Percentiles rank a stretch among this genome's conserved stretches.
phyloP scores from a whole-genome alignment of 2,888 invertebrate species.

The Lasioglossum marginatum region DNA sequence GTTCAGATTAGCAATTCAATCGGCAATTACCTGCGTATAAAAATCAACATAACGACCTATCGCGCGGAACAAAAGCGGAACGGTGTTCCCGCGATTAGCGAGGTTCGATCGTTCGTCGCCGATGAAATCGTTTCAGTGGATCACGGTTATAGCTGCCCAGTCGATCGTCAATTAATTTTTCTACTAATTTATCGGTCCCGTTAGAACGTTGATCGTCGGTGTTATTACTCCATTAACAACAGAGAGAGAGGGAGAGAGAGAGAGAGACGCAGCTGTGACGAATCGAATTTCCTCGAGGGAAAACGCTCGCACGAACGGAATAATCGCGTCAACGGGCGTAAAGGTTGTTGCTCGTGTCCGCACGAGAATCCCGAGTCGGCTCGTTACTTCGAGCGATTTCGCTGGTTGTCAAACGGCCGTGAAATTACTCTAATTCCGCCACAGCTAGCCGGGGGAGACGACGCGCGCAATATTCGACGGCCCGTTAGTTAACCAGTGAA shows the following conservation, averaged over 20 bases:
- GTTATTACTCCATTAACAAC: background rate
- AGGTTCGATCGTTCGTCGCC: background rate
- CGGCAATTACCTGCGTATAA: slow-evolving; percentile 23
- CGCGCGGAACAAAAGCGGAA: background rate
- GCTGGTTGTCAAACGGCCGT: slow-evolving; percentile 15
- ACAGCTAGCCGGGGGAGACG: slow-evolving; percentile 26
- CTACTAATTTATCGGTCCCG: background rate
- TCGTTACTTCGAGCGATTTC: slow-evolving; percentile 2
- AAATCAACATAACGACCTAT: slow-evolving; percentile 21
- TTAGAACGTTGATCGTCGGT: background rate
- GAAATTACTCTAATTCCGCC: slow-evolving; percentile 45
- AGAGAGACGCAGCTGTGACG: background rate
- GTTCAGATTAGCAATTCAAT: slow-evolving; percentile 42
- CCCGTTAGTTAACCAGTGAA: slow-evolving; percentile 63
- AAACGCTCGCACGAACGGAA: slow-evolving; percentile 1
- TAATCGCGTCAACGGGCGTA: background rate
- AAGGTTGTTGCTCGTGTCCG: slow-evolving; percentile 13
- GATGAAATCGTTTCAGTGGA: background rate
- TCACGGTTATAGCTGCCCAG: background rate
- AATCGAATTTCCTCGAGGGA: background rate
- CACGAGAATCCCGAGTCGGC: slow-evolving; percentile 15
- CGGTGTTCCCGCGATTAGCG: background rate
- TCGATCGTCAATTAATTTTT: background rate
- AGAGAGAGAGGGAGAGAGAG: background rate
- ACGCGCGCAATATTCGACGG: slow-evolving; percentile 55